Evolutionary conservation across 2,797 vertebrate genomes (phyloP).

Genomic region (Pipistrellus kuhlii): DNA sequence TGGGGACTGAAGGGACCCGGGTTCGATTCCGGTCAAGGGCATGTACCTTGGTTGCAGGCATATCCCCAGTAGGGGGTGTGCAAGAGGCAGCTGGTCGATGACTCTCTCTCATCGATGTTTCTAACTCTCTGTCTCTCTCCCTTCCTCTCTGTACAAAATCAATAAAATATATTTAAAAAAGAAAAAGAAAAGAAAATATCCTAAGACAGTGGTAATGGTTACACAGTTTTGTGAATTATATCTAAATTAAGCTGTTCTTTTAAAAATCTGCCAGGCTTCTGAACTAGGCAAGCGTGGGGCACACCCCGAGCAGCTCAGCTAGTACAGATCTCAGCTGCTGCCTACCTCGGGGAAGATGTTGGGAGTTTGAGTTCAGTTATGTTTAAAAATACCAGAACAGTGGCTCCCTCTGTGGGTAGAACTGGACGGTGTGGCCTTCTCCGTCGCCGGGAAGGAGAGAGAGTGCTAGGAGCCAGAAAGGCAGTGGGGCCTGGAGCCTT

Average conservation of each 20-base stretch:
- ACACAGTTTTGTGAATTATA: neutral
- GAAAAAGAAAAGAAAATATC: neutral
- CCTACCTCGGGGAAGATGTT: neutral
- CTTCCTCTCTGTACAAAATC: too few species aligned
- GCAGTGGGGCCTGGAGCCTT: neutral
- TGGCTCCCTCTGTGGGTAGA: neutral
- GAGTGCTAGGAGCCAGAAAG: neutral
- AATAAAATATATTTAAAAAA: too few species aligned
- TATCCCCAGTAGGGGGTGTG: too few species aligned
- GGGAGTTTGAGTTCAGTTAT: neutral
- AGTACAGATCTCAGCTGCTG: neutral
- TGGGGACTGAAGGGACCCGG: too few species aligned
- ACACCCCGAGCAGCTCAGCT: neutral
- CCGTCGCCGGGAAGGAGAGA: neutral
- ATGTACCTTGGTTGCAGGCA: too few species aligned
- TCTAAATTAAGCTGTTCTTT: neutral
- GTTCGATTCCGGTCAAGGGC: too few species aligned
- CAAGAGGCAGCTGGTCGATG: too few species aligned
- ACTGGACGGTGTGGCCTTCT: neutral
- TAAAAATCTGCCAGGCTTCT: neutral
- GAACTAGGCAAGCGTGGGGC: neutral
- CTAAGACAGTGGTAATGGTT: neutral
- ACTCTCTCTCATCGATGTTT: too few species aligned
- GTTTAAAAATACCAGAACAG: neutral
- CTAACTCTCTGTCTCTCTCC: too few species aligned